Conservation (phyloP, 2,888 invertebrate genomes). For the Spatulosminthurus flaviceps region DNA sequence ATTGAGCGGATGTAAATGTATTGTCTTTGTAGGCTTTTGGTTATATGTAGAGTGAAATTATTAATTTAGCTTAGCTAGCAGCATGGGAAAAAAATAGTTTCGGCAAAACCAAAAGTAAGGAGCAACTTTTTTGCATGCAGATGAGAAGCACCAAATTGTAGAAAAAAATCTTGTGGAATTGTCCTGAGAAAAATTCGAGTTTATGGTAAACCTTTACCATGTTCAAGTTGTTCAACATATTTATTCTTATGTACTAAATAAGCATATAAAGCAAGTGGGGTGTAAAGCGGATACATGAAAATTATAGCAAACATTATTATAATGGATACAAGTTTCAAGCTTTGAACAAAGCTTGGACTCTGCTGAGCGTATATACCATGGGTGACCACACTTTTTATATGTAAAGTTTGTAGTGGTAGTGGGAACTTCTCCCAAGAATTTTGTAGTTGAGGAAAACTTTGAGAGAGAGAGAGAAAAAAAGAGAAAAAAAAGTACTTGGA, state of each 20-base stretch:
- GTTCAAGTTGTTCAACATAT: not conserved
- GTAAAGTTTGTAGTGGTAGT: not conserved
- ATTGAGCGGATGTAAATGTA: no score
- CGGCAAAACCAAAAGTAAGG: not conserved
- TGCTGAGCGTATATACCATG: not conserved
- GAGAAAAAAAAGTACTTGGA: not conserved
- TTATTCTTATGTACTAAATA: no score
- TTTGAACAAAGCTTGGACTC: no score
- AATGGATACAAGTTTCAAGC: no score
- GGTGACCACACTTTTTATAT: not conserved
- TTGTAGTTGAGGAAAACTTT: not conserved
- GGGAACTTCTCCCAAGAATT: not conserved
- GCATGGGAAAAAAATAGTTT: not conserved
- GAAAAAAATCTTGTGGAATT: not conserved
- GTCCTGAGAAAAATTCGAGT: not conserved
- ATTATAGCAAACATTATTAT: no score
- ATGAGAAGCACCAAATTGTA: not conserved
- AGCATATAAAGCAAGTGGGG: no score
- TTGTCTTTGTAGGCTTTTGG: no score
- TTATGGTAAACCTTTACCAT: conserved; percentile 6
- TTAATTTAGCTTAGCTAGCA: not conserved
- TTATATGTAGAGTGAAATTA: no score
- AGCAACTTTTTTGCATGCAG: conserved; percentile 5
- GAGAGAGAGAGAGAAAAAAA: no score
- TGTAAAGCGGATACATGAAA: no score